These are phyloP conservation scores for Elegia similella DNA, from an alignment of 2,888 invertebrate genomes.

Conservation along the genomic window DNA sequence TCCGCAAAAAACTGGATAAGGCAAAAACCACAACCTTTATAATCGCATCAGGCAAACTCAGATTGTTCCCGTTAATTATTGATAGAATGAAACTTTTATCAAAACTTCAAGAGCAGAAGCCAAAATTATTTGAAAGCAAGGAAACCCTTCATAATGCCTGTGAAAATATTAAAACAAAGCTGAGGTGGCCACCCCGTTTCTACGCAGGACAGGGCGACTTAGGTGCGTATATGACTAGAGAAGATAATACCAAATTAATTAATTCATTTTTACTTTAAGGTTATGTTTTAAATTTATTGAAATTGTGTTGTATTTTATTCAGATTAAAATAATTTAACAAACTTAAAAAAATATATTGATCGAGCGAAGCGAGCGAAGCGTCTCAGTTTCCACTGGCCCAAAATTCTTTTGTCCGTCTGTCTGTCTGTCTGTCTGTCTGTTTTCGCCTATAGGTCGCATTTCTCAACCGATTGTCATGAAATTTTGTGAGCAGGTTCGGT, in stretches of 20 bases:
- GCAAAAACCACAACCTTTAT: conserved; percentile 68
- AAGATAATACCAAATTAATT: conserved; percentile 32
- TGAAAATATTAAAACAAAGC: conserved; percentile 82
- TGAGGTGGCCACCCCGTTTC: conserved; percentile 74
- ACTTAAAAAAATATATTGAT: too few relatives aligned
- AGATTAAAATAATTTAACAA: too few relatives aligned
- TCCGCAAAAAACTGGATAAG: conserved; percentile 57
- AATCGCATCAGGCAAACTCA: conserved; percentile 75
- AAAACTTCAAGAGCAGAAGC: conserved; percentile 81
- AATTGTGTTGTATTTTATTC: too few relatives aligned
- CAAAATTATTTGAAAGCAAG: conserved; percentile 81
- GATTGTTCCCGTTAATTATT: conserved; percentile 79
- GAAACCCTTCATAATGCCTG: conserved; percentile 81
- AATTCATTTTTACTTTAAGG: neutral
- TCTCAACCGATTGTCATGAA: too few relatives aligned
- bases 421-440: too few relatives aligned
- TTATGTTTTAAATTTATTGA: too few relatives aligned
- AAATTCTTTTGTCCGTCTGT: too few relatives aligned
- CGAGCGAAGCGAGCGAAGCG: too few relatives aligned
- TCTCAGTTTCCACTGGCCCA: too few relatives aligned
- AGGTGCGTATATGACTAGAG: conserved; percentile 45
- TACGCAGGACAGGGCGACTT: conserved; percentile 60
- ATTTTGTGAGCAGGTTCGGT: too few relatives aligned
- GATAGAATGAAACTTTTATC: conserved; percentile 82
- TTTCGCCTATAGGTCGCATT: too few relatives aligned